A percentile compares a stretch with the other conserved stretches of the same genome.
phyloP scores from a whole-genome alignment of 2,888 invertebrate genomes.

The Caenorhabditis afra region DNA sequence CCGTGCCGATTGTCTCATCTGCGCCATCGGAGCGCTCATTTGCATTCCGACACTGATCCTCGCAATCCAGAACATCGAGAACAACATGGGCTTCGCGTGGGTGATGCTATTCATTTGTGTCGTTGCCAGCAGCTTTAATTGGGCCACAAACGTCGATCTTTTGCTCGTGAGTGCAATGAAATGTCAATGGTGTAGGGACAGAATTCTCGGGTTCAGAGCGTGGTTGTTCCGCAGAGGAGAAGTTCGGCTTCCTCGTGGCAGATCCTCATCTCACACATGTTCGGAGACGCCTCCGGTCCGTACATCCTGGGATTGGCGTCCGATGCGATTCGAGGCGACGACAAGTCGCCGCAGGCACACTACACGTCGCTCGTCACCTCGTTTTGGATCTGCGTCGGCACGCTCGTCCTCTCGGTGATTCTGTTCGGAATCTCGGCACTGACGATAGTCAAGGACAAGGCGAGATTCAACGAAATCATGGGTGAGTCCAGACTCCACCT shows the following conservation, averaged over 20 bases:
- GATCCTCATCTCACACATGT: slow-evolving; percentile 94
- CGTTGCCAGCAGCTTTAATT: slow-evolving; percentile 91
- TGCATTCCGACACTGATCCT: slow-evolving; percentile 92
- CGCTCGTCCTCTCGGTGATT: slow-evolving; percentile 65
- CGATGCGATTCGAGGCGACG: slow-evolving; percentile 71
- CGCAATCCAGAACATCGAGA: slow-evolving; percentile 86
- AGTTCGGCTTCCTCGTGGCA: slow-evolving; percentile 98
- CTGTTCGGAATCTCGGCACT: slow-evolving; percentile 63
- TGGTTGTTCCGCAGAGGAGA: slow-evolving; percentile 93
- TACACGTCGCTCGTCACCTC: slow-evolving; percentile 61
- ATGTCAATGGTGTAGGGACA: not conserved
- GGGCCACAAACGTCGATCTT: slow-evolving; percentile 98
- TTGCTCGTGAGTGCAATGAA: slow-evolving; percentile 76
- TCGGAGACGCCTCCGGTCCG: slow-evolving; percentile 98
- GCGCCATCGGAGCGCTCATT: slow-evolving; percentile 90
- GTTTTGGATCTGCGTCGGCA: slow-evolving; percentile 66
- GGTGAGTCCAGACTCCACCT: slow-evolving; percentile 14
- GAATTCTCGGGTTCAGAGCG: slow-evolving; percentile 88
- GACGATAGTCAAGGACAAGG: slow-evolving; percentile 62
- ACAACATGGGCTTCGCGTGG: slow-evolving; percentile 59
- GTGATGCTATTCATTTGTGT: slow-evolving; percentile 82
- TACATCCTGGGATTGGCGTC: slow-evolving; percentile 88
- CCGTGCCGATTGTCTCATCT: slow-evolving; percentile 85
- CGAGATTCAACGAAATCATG: slow-evolving; percentile 64
- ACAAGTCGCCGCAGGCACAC: slow-evolving; percentile 49